A percentile compares a stretch with the other conserved stretches of the same genome.
Evolutionary conservation across 2,888 invertebrate genomes (phyloP).

Genomic region (Andrena bucephala): DNA sequence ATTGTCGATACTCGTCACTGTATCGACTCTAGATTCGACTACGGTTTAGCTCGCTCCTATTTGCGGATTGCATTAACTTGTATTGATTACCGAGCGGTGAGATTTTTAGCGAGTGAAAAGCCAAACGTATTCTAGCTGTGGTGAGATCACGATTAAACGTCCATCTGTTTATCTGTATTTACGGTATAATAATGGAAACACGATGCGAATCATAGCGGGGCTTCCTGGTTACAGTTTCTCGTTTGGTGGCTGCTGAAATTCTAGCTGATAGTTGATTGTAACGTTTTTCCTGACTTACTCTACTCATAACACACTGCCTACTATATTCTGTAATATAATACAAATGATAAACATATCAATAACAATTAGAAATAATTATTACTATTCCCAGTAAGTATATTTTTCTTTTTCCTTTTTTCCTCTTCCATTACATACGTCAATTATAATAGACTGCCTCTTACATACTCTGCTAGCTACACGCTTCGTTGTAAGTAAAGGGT

Average conservation of each 20-base stretch:
- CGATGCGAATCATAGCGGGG: neutral
- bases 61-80: slow-evolving; percentile 2
- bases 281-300: no score
- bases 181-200: neutral
- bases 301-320: no score
- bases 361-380: no score
- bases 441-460: no score
- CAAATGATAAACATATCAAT: no score
- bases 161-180: neutral
- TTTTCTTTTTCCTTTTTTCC: no score
- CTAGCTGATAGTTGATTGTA: no score
- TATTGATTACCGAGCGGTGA: neutral
- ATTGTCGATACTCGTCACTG: neutral
- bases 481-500: no score
- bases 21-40: neutral
- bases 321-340: no score
- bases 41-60: neutral
- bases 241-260: neutral
- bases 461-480: no score
- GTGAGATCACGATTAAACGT: neutral
- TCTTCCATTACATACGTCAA: no score
- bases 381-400: no score
- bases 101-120: neutral
- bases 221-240: neutral
- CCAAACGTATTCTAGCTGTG: neutral